Base-by-base conservation (phyloP, 2,113 vertebrate species). In the Syngnathus floridae region DNA sequence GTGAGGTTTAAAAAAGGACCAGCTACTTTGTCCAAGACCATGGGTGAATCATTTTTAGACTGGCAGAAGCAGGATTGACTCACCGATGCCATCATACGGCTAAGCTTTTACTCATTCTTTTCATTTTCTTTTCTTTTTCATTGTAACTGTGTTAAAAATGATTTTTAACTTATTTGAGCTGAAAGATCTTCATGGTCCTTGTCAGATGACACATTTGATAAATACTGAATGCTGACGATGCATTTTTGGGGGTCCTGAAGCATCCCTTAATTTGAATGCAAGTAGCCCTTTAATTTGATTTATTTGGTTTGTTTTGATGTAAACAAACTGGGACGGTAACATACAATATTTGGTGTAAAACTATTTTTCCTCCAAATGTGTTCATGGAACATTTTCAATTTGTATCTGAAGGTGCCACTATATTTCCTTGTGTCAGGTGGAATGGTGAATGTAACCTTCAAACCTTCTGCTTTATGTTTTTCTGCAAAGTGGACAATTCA, bases 1-100 rank as follows among this genome's bases (percentile, higher is more conserved):
- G 19, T 38, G 40, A 49, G 54, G 49, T 8, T 31, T 66, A 21
- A 49, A 70, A n/a, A 19, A 51, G 54, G 16, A 67, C 31, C 35
- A 14, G 26, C 31, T 56, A 31, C 36, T 58, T 36, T n/a, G 54
- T n/a, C 3, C 35, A 37, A 16, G 26, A 57, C 35, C 55, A 16
- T 17, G 58, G 58, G 38, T 61, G 59, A 22, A 61, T 61, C 59
- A 8, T 41, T 21, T 36, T 58, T 19, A 19, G 4, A 14, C 43
- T 46, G 43, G 43, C 43, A 17, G 43, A 46, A 46, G 7, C 14
- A 36, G 13, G 16, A 35, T 35, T 41, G 57, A 59, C 40, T 59
- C 57, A 59, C 36, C 21, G 2, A 60, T 60, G 36, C 58, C 2
- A 17, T 41, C 37, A 21, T 10, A 40, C 4, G 58, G n/a, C n/a